Percentiles rank a stretch among this genome's conserved stretches.
These are phyloP conservation scores for Hanleya hanleyi DNA, from an alignment of 2,888 invertebrate genomes.

Conservation along the genomic window DNA sequence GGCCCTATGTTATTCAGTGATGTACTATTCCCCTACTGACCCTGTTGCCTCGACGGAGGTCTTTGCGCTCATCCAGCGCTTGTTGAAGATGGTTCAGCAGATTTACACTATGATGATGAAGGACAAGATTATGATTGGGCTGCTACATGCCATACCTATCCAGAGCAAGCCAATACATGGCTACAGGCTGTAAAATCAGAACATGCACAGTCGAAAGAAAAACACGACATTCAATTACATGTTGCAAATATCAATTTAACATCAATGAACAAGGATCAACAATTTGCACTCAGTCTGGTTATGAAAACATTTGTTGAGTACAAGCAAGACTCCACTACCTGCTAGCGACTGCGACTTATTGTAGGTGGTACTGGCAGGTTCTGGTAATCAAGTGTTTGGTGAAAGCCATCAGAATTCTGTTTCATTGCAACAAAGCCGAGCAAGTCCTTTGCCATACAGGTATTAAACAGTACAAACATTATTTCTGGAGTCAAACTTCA, in stretches of 20 bases:
- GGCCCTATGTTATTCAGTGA: too few relatives aligned
- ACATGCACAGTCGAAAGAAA: neutral
- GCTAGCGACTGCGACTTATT: slow-evolving; percentile 29
- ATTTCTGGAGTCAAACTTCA: slow-evolving; percentile 39
- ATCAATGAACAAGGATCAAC: too few relatives aligned
- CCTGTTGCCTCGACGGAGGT: too few relatives aligned
- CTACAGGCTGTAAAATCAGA: slow-evolving; percentile 23
- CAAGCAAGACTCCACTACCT: slow-evolving; percentile 6
- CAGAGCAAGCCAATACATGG: too few relatives aligned
- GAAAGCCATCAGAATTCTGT: too few relatives aligned
- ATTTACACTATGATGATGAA: slow-evolving; percentile 42
- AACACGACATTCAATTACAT: too few relatives aligned
- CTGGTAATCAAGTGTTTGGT: slow-evolving; percentile 42
- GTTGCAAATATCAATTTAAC: too few relatives aligned
- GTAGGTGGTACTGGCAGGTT: slow-evolving; percentile 40
- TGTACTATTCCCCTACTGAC: too few relatives aligned
- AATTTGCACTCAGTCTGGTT: too few relatives aligned
- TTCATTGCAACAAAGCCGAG: slow-evolving; percentile 28
- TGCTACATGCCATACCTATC: too few relatives aligned
- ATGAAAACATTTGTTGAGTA: too few relatives aligned
- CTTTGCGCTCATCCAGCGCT: too few relatives aligned
- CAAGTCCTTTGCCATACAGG: slow-evolving; percentile 44
- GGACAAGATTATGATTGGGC: slow-evolving; percentile 38
- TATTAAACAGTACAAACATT: slow-evolving; percentile 43
- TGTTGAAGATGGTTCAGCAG: slow-evolving; percentile 11